Evolutionary conservation across 2,888 invertebrate genomes (phyloP).

Genomic region (Pegoplata infirma): DNA sequence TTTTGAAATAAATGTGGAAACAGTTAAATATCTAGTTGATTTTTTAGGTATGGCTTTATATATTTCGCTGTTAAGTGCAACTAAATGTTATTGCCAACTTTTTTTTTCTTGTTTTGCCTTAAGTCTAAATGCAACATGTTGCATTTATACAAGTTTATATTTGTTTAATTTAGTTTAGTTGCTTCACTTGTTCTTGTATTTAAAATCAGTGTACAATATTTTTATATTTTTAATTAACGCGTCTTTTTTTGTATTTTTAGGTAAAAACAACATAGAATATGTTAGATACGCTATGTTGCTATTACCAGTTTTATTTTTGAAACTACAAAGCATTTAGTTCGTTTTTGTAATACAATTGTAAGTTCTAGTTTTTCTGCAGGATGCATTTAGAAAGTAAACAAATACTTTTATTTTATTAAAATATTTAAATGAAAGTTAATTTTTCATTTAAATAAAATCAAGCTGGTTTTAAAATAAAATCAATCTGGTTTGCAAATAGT

Average conservation of each 20-base stretch:
- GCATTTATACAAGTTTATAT: conserved; percentile 12
- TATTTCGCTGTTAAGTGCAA: not conserved
- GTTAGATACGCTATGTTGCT: too few species aligned
- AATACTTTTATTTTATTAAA: conserved; percentile 6
- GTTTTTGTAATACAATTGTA: not conserved
- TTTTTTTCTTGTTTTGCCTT: not conserved
- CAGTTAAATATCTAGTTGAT: too few species aligned
- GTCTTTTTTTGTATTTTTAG: too few species aligned
- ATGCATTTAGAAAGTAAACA: conserved; percentile 56
- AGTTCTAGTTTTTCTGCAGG: conserved; percentile 59
- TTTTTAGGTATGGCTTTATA: not conserved
- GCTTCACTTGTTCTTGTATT: conserved; percentile 48
- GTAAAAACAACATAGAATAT: too few species aligned
- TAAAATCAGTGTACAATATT: conserved; percentile 15
- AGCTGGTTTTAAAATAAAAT: too few species aligned
- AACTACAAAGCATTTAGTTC: too few species aligned
- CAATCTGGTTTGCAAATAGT: too few species aligned
- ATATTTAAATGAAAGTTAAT: conserved; percentile 45
- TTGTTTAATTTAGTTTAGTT: conserved; percentile 28
- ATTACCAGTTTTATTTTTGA: too few species aligned
- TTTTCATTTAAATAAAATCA: too few species aligned
- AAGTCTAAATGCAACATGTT: conserved; percentile 17
- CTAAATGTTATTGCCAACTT: conserved; percentile 6
- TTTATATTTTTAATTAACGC: conserved; percentile 50
- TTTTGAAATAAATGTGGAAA: too few species aligned